Base-by-base conservation (phyloP, 2,113 vertebrate species). In the Odocoileus virginianus region DNA sequence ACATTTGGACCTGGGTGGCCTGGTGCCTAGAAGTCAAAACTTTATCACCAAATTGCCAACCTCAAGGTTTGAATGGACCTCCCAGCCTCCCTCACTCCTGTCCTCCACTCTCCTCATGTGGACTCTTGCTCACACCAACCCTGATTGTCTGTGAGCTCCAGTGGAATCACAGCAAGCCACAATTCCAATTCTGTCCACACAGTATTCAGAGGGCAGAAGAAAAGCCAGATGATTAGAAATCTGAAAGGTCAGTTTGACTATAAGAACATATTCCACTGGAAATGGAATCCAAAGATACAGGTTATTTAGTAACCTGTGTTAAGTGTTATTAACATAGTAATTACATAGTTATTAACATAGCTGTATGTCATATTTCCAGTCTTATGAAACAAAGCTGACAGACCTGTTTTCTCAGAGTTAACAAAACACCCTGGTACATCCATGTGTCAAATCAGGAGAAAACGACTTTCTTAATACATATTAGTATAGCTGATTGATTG, bases 331-430 rank as follows among this genome's bases (percentile, higher is more conserved):
- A 93, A 84, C 28, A 60, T 2, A 83, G 79, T n/a, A 54, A 82
- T 82, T 82, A 54, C 79, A 52, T 23, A 83, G 64, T 82, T 91
- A 92, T 91, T 83, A 95, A 95, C 76, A 96, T 28, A 92, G 47
- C 27, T 97, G 4, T 30, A 76, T 78, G 85, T 86, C n/a, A 1
- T 55, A 87, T 57, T 91, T 96, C 61, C 10, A 81, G 30, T 87
- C 83, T 84, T 89, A 91, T 0, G 7, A 96, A 97, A 95, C 87
- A 92, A 95, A 97, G 89, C 45, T 87, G 89, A 93, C 47, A 97
- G 64, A 91, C 86, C 61, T 91, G 86, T 89, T n/a, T 83, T 79
- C 14, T 33, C 84, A 40, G 50, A 94, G 60, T 71, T 86, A 94
- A 95, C 16, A 94, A 87, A 88, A 94, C 60, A 88, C 10, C 92